Percentiles rank a stretch among this genome's conserved stretches.
Evolutionary conservation across 2,113 vertebrate genomes (phyloP).

Genomic region (Bombycilla garrulus): DNA sequence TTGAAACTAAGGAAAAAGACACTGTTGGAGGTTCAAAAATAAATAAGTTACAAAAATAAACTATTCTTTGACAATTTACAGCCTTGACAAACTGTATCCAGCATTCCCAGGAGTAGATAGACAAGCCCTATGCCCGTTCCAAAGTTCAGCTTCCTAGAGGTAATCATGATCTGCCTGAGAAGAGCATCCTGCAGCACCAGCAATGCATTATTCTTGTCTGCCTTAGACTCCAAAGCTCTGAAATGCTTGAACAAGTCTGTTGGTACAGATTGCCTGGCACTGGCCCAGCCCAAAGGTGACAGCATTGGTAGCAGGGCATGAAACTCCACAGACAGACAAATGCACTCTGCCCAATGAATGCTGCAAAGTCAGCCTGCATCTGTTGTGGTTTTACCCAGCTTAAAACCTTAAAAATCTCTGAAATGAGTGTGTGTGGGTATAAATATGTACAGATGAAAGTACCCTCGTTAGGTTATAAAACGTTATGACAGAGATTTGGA

Average conservation of each 20-base stretch:
- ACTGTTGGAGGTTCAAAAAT: background rate
- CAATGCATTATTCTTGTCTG: background rate
- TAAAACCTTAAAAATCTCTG: background rate
- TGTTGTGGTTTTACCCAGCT: background rate
- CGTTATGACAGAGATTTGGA: background rate
- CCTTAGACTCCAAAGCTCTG: background rate
- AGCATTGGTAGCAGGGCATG: background rate
- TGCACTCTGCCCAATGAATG: background rate
- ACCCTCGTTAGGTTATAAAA: background rate
- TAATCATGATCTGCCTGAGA: background rate
- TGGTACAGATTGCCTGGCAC: conserved; percentile 5
- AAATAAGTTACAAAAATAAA: background rate
- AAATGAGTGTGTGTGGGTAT: background rate
- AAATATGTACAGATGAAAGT: background rate
- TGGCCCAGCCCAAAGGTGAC: background rate
- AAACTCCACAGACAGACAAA: background rate
- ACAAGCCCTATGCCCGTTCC: rapidly evolving
- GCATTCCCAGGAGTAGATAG: background rate
- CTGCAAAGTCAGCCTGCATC: background rate
- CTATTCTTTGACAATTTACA: background rate
- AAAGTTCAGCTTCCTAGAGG: background rate
- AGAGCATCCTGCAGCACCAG: background rate
- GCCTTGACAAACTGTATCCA: background rate
- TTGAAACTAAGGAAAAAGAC: background rate
- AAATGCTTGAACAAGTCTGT: background rate